Conservation (phyloP, 2,797 vertebrate genomes). For the Aphelocoma californica region DNA sequence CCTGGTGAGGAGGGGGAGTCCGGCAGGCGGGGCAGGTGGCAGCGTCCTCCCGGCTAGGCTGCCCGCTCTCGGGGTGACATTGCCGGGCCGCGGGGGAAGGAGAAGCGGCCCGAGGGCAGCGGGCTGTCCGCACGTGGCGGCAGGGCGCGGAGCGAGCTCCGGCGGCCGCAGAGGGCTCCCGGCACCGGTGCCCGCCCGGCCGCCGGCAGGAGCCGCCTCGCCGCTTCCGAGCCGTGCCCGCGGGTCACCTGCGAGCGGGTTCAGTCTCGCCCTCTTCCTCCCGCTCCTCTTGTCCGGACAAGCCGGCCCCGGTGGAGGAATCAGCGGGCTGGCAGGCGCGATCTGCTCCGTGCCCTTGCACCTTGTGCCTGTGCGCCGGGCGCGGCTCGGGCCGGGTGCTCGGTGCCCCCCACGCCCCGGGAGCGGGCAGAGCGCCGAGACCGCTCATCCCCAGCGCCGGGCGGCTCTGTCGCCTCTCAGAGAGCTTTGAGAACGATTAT, state of each 20-base stretch:
- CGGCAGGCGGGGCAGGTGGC: background rate
- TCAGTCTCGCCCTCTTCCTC: background rate
- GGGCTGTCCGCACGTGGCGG: background rate
- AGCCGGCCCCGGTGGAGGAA: background rate
- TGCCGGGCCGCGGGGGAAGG: background rate
- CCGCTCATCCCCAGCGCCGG: background rate
- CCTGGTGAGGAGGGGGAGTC: conserved; percentile 38
- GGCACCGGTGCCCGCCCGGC: background rate
- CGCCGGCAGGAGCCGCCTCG: background rate
- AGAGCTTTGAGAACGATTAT: background rate
- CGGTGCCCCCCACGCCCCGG: background rate
- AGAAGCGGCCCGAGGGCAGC: background rate
- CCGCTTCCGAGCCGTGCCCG: background rate
- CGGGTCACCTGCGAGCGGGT: background rate
- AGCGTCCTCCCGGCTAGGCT: background rate
- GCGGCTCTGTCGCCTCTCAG: background rate
- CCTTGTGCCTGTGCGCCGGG: background rate
- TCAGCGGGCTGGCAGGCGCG: background rate
- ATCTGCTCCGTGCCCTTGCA: too few relatives aligned
- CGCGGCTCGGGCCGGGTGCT: background rate
- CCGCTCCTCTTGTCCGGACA: accelerated
- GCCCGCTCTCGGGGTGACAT: background rate
- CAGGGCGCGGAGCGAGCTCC: background rate
- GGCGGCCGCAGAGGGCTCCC: background rate
- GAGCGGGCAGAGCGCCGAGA: background rate